A percentile compares a stretch with the other conserved stretches of the same genome.
These are phyloP conservation scores for Umimayanthus chanpuru DNA, from an alignment of 92 coral and sea anemone genomes.

Conservation along the genomic window DNA sequence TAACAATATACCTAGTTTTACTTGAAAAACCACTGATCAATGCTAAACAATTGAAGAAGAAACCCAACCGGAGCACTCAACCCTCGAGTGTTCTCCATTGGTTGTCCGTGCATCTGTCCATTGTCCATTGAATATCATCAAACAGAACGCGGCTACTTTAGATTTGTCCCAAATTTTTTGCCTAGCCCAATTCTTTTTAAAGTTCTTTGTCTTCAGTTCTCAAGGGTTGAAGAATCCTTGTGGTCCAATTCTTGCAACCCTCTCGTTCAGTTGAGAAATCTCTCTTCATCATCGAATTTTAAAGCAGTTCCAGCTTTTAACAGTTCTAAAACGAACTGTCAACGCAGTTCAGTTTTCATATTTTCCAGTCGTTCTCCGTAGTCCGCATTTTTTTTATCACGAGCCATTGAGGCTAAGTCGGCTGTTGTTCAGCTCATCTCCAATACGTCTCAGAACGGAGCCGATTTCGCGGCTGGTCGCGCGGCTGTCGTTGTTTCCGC, in stretches of 20 bases:
- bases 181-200: background rate
- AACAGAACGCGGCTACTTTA: no score
- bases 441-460: slow-evolving; percentile 82
- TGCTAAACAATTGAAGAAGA: no score
- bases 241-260: background rate
- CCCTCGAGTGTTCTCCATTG: no score
- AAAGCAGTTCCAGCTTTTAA: no score
- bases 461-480: slow-evolving; percentile 83
- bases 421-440: slow-evolving; percentile 93
- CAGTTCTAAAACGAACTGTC: background rate
- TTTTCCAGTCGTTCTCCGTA: background rate
- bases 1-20: no score
- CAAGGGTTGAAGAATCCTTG: background rate
- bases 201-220: no score
- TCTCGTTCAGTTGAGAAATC: background rate
- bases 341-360: background rate
- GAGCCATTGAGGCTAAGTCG: slow-evolving; percentile 64
- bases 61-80: no score
- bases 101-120: no score
- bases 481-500: slow-evolving; percentile 67
- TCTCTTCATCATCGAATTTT: background rate
- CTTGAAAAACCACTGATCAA: no score
- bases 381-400: slow-evolving; percentile 28
- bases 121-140: no score
- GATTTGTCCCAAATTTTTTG: background rate